These are phyloP conservation scores for Pluvianellus socialis DNA, from an alignment of 2,113 vertebrate genomes.

Conservation along the genomic window DNA sequence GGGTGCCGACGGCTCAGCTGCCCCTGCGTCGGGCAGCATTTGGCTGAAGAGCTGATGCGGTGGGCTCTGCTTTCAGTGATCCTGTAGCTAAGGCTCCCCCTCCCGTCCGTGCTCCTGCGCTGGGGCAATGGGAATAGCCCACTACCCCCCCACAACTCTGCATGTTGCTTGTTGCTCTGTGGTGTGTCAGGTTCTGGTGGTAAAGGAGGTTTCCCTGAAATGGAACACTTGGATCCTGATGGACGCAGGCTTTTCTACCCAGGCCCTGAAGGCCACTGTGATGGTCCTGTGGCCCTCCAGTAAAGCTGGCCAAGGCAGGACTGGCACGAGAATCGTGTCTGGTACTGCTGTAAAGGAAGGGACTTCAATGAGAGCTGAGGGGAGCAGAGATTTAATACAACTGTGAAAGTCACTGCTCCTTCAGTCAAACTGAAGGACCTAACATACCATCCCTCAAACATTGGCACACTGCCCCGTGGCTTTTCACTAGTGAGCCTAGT, in stretches of 20 bases:
- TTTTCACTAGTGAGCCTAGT: neutral
- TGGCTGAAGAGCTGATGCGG: neutral
- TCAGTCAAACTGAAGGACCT: neutral
- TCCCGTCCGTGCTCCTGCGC: too few relatives aligned
- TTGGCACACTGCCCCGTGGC: neutral
- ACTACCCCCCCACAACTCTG: too few relatives aligned
- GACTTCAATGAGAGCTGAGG: neutral
- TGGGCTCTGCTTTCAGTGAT: neutral
- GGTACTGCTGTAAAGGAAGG: neutral
- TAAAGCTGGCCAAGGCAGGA: neutral
- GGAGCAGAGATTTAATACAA: neutral
- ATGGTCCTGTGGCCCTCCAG: neutral
- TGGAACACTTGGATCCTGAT: neutral
- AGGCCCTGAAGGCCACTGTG: neutral
- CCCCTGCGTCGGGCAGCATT: neutral
- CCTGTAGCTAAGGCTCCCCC: too few relatives aligned
- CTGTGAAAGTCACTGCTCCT: neutral
- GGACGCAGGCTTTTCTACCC: neutral
- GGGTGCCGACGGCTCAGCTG: neutral
- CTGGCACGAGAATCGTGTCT: too few relatives aligned
- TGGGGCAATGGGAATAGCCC: too few relatives aligned
- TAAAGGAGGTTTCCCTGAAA: too few relatives aligned
- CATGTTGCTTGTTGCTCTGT: too few relatives aligned
- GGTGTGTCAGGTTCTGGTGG: too few relatives aligned
- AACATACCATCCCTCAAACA: neutral